Base-by-base conservation (phyloP, 2,113 vertebrate genomes). In the Rhabdomys dilectus region DNA sequence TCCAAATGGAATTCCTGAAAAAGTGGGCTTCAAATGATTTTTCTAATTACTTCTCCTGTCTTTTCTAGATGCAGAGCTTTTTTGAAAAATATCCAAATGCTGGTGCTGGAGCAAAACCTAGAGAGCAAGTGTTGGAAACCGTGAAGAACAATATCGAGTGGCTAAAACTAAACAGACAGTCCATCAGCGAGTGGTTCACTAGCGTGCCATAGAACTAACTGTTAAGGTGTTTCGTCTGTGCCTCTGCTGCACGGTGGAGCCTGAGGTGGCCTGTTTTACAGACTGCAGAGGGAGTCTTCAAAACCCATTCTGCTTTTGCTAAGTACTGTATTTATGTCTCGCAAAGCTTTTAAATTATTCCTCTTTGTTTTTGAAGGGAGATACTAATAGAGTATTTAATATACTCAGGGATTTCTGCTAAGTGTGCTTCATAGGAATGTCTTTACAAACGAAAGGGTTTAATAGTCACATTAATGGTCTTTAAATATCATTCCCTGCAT, bases 61-160 rank as follows among this genome's bases (percentile, higher is more conserved):
- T 98, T 91, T 98, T 98, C 85, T 90, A 99, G 99, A 99, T 99
- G 98, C 91, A 99, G 97, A 98, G 99, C 95, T 99, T 99, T 98
- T 99, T 99, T 97, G 96, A 92, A 29, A 98, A 98, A 94, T 99
- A 99, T 10, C 99, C 99, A 51, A 89, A 99, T 51, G 99, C 99
- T 75, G 99, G 99, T 7, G 99, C 99, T n/a, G 99, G 99, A 97
- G 97, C 98, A 97, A 98, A 92, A 93, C 96, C 99, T 31, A 98
- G 99, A 92, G 70, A 98, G 73, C 99, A 99, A 98, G 99, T 99
- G 4, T 70, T 99, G 76, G 99, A 99, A 96, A 99, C 98, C 0
- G 99, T 99, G 96, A 99, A 93, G 96, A 99, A 98, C 98, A 99
- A 99, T 93, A 99, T 99, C 0, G 97, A 99, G 24, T 99, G 99